These are phyloP conservation scores for Hesperophylax magnus DNA, from an alignment of 1,140 invertebrate species.

Conservation along the genomic window DNA sequence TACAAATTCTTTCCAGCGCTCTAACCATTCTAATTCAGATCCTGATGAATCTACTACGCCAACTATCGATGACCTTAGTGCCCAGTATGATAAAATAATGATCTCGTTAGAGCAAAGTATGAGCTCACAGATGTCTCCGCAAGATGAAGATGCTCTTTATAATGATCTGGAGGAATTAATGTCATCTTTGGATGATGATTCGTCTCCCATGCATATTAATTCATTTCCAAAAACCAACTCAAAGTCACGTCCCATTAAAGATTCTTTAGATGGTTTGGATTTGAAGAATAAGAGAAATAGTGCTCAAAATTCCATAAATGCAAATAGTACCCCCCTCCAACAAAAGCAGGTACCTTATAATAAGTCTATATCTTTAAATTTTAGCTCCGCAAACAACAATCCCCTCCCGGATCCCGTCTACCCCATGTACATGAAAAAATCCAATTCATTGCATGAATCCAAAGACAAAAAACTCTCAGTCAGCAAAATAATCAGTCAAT, in stretches of 20 bases:
- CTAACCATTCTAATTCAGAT: slow-evolving; percentile 42
- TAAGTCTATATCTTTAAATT: slow-evolving; percentile 70
- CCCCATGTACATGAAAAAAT: slow-evolving; percentile 68
- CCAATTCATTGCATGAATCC: slow-evolving; percentile 66
- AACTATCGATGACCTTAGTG: slow-evolving; percentile 64
- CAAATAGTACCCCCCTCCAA: slow-evolving; percentile 27
- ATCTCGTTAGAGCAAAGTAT: slow-evolving; percentile 69
- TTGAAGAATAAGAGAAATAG: slow-evolving; percentile 50
- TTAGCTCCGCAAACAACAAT: slow-evolving; percentile 67
- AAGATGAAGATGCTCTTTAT: slow-evolving; percentile 68
- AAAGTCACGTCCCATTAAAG: slow-evolving; percentile 37
- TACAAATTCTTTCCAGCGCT: not conserved
- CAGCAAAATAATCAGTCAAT: slow-evolving; percentile 60
- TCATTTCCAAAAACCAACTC: slow-evolving; percentile 40
- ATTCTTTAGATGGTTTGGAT: slow-evolving; percentile 50
- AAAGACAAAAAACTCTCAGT: slow-evolving; percentile 62
- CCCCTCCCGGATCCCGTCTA: slow-evolving; percentile 65
- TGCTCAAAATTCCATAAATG: slow-evolving; percentile 29
- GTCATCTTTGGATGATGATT: slow-evolving; percentile 68
- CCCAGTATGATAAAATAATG: slow-evolving; percentile 69
- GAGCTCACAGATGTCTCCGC: slow-evolving; percentile 66
- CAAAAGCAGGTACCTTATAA: slow-evolving; percentile 63
- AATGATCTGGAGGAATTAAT: slow-evolving; percentile 70
- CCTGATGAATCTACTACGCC: slow-evolving; percentile 58
- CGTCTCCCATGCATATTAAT: slow-evolving; percentile 34